Percentiles rank a stretch among this genome's conserved stretches.
phyloP scores from a whole-genome alignment of 30 jellyfish, hydroid and myxozoan genomes.

The Hydra vulgaris region DNA sequence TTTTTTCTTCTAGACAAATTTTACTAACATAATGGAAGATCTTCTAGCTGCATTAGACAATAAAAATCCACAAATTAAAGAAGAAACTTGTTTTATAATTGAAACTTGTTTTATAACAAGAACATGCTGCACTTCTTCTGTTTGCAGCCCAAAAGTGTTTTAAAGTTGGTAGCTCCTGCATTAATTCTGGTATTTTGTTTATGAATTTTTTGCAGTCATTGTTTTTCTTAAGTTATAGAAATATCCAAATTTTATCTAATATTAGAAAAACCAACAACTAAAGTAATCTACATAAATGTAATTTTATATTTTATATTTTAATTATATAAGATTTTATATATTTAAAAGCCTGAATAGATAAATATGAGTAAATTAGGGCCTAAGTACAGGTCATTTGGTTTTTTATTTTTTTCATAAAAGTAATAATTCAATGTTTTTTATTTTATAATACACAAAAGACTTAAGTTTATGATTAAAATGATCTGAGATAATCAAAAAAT shows the following conservation, averaged over 20 bases:
- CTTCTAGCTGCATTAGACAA: conserved; percentile 59
- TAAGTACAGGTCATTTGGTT: conserved; percentile 4
- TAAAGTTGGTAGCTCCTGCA: conserved; percentile 60
- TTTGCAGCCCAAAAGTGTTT: conserved; percentile 66
- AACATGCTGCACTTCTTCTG: conserved; percentile 15
- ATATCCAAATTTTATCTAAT: background rate
- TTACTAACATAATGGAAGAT: conserved; percentile 75
- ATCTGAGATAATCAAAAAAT: background rate
- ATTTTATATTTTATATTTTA: too few relatives aligned
- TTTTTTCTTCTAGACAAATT: conserved; percentile 43
- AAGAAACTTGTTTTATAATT: conserved; percentile 84
- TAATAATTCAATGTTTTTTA: background rate
- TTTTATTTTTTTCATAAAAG: background rate
- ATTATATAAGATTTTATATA: too few relatives aligned
- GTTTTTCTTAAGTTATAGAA: background rate
- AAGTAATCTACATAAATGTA: background rate
- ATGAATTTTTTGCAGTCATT: background rate
- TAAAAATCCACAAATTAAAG: conserved; percentile 90
- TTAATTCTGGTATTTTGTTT: conserved; percentile 43
- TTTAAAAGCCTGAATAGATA: background rate
- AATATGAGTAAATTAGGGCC: background rate
- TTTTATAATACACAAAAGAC: background rate
- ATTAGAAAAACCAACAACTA: background rate
- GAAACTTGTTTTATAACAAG: conserved; percentile 57
- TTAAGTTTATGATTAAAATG: too few relatives aligned